phyloP scores from a whole-genome alignment of 2,797 vertebrate genomes.

The Pyrocephalus nanus region DNA sequence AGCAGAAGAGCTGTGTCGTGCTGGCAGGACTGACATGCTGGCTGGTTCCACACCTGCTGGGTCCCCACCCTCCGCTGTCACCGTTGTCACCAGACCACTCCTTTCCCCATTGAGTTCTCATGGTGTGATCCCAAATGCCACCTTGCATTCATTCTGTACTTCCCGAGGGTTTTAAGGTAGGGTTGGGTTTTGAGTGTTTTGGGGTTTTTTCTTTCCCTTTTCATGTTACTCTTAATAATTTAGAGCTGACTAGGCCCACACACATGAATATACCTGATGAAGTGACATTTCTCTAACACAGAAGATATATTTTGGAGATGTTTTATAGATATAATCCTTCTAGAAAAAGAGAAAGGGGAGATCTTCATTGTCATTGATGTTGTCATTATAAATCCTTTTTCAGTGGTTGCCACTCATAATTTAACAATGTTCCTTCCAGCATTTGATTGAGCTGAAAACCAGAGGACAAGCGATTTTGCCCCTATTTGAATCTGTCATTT shows the following conservation, averaged over 20 bases:
- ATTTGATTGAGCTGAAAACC: background rate
- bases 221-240: background rate
- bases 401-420: background rate
- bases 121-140: background rate
- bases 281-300: background rate
- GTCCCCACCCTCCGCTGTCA: background rate
- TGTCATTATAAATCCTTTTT: background rate
- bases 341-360: background rate
- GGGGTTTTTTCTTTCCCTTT: background rate
- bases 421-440: background rate
- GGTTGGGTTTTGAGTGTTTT: background rate
- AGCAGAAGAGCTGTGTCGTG: background rate
- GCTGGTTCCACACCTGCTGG: accelerated
- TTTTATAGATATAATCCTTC: background rate
- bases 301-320: background rate
- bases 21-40: background rate
- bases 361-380: background rate
- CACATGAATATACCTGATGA: background rate
- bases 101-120: background rate
- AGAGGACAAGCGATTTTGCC: background rate
- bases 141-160: background rate
- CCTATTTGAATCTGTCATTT: background rate
- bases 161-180: background rate
- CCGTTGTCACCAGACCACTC: background rate
- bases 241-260: background rate